Conservation (phyloP, 2,888 invertebrate species). For the Dugesia japonica region DNA sequence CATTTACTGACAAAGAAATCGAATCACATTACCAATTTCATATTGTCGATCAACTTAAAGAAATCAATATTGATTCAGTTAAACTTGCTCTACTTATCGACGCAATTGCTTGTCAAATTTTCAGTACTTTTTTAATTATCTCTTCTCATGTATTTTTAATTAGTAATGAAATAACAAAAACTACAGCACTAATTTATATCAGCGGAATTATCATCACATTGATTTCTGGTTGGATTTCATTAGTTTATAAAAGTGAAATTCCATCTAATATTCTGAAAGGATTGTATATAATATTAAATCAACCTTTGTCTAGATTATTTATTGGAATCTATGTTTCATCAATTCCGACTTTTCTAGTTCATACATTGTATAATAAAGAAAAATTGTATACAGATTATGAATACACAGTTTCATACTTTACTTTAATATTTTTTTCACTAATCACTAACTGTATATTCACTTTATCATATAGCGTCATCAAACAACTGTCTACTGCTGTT, state of each 20-base stretch:
- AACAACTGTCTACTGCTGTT: not conserved
- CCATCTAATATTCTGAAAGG: not conserved
- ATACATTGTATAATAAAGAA: not conserved
- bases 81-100: not conserved
- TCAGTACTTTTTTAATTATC: not conserved
- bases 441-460: not conserved
- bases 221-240: not conserved
- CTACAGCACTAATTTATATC: not conserved
- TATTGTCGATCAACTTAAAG: not conserved
- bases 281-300: not conserved
- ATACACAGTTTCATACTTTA: not conserved
- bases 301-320: not conserved
- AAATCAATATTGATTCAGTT: not conserved
- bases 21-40: slow-evolving; percentile 4
- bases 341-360: not conserved
- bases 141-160: not conserved
- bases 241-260: not conserved
- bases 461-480: not conserved
- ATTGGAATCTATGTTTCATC: not conserved
- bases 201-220: not conserved
- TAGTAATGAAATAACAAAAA: not conserved
- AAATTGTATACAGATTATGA: not conserved
- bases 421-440: not conserved
- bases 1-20: slow-evolving; percentile 8
- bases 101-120: slow-evolving; percentile 7